These are phyloP conservation scores for Vombatus ursinus DNA, from an alignment of 2,113 vertebrate species.

Conservation along the genomic window DNA sequence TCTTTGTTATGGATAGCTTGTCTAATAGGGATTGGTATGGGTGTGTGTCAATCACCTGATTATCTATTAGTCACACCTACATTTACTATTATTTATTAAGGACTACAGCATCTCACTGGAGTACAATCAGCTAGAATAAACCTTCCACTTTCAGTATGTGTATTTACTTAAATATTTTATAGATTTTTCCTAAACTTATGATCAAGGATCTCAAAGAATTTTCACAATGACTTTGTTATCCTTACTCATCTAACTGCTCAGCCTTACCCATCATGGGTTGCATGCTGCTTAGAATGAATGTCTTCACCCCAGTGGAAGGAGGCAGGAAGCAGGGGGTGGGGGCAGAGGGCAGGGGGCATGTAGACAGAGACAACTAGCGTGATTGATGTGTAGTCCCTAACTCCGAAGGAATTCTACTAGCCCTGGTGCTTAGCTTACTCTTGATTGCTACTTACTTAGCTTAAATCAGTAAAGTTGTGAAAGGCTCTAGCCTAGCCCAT, in stretches of 20 bases:
- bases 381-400: not conserved
- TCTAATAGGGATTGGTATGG: not conserved
- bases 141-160: not conserved
- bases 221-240: not conserved
- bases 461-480: not conserved
- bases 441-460: not conserved
- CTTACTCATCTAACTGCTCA: constrained; percentile 23
- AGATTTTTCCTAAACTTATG: not conserved
- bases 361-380: not conserved
- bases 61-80: not conserved
- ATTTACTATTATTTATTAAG: constrained; percentile 28
- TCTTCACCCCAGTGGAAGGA: not conserved
- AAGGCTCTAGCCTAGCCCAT: not conserved
- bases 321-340: not conserved
- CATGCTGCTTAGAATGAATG: not conserved
- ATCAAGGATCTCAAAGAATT: constrained; percentile 21
- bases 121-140: not conserved
- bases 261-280: not conserved
- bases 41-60: not conserved
- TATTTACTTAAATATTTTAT: not conserved
- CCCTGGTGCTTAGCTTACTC: not conserved
- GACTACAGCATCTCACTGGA: not conserved
- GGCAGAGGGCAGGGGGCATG: not conserved
- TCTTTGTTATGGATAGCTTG: constrained; percentile 13
- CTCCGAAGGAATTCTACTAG: not conserved